These are phyloP conservation scores for Mimachlamys varia DNA, from an alignment of 2,888 invertebrate species.

Conservation along the genomic window DNA sequence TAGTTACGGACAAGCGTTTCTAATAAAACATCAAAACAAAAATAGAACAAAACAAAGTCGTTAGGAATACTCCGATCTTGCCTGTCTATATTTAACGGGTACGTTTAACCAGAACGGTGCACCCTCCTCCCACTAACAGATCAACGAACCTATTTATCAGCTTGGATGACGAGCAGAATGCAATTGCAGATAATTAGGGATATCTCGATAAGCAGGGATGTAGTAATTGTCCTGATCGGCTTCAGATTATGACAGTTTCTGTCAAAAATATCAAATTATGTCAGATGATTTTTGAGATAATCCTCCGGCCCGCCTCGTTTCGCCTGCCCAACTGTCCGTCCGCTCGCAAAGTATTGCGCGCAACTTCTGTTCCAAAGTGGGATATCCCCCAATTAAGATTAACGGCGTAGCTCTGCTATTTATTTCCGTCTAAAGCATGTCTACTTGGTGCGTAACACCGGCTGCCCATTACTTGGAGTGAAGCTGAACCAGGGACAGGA, in stretches of 20 bases:
- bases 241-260: slow-evolving; percentile 15
- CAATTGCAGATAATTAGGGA: neutral
- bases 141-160: neutral
- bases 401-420: slow-evolving; percentile 20
- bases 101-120: neutral
- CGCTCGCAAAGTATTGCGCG: neutral
- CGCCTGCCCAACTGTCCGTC: neutral
- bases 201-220: neutral
- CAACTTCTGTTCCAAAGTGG: neutral
- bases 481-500: neutral
- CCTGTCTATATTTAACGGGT: neutral
- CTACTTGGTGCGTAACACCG: neutral
- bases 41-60: neutral
- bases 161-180: neutral
- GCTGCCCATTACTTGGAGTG: neutral
- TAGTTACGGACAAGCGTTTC: too few species aligned
- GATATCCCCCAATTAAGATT: slow-evolving; percentile 26
- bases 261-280: slow-evolving; percentile 36
- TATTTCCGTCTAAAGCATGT: neutral
- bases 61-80: neutral
- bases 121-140: neutral
- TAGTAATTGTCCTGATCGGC: neutral
- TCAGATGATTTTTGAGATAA: neutral
- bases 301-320: neutral
- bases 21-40: neutral